Conservation (phyloP, 2,113 vertebrate species). For the Protobothrops mucrosquamatus region DNA sequence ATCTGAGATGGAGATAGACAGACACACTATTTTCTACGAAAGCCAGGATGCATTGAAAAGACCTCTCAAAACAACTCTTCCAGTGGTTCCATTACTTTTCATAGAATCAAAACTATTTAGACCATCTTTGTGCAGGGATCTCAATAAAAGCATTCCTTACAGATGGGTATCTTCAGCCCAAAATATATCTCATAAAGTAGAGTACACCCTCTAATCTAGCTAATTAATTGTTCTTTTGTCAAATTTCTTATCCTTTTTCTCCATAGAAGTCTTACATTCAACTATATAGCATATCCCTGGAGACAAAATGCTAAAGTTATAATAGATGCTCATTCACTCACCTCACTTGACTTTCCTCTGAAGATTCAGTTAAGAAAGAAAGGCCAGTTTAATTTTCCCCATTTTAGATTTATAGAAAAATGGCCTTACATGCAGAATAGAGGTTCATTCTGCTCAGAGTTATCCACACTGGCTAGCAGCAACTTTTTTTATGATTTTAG, state of each 20-base stretch:
- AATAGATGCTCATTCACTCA: background rate
- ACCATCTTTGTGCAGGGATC: background rate
- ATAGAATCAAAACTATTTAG: background rate
- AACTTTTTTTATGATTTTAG: background rate
- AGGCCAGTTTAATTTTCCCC: background rate
- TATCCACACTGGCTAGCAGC: background rate
- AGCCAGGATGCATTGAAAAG: slow-evolving; percentile 42
- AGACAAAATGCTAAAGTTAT: background rate
- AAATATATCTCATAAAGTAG: background rate
- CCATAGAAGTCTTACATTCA: background rate
- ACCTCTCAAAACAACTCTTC: slow-evolving; percentile 26
- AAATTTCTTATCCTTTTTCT: background rate
- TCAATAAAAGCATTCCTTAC: background rate
- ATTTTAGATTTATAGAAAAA: background rate
- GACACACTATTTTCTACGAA: slow-evolving; percentile 29
- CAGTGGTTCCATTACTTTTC: slow-evolving; percentile 6
- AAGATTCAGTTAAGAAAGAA: background rate
- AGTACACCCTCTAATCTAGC: background rate
- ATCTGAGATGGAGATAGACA: slow-evolving; percentile 30
- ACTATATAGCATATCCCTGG: background rate
- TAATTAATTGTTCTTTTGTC: background rate
- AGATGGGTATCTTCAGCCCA: background rate
- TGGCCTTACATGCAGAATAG: background rate
- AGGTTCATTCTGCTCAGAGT: background rate
- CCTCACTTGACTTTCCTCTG: background rate